Conservation (phyloP, 2,888 invertebrate genomes). For the Ornithoptera alexandrae region DNA sequence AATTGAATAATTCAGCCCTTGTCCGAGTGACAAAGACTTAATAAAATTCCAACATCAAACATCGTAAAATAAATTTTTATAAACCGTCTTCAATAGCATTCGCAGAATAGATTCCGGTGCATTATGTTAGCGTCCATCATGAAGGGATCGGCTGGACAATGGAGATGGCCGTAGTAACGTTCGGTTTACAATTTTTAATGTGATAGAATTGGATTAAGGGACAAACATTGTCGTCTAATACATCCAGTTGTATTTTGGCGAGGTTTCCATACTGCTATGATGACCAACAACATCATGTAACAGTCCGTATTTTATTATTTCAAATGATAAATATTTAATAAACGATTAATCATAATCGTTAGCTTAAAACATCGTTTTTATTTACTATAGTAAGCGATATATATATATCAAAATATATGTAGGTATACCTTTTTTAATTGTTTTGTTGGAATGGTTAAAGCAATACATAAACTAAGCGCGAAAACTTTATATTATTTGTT, state of each 20-base stretch:
- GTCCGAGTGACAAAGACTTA: slow-evolving; percentile 21
- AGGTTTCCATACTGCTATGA: slow-evolving; percentile 35
- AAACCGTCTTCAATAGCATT: slow-evolving; percentile 64
- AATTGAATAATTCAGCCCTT: slow-evolving; percentile 22
- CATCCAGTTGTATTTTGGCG: slow-evolving; percentile 59
- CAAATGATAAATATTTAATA: too few relatives aligned
- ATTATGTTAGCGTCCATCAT: slow-evolving; percentile 47
- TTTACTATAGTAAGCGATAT: too few relatives aligned
- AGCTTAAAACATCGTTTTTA: too few relatives aligned
- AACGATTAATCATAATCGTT: too few relatives aligned
- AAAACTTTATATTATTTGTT: neutral
- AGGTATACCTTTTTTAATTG: too few relatives aligned
- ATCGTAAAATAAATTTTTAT: slow-evolving; percentile 58
- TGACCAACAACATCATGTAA: neutral
- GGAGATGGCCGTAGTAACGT: slow-evolving; percentile 55
- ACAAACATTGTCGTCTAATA: slow-evolving; percentile 52
- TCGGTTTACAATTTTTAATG: slow-evolving; percentile 58
- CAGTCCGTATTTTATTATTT: neutral
- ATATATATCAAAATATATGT: too few relatives aligned
- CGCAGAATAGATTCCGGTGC: slow-evolving; percentile 51
- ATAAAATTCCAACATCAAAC: slow-evolving; percentile 44
- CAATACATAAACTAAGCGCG: neutral
- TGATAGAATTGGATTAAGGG: slow-evolving; percentile 73
- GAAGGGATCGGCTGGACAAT: slow-evolving; percentile 62
- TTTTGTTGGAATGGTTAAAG: too few relatives aligned